Percentiles rank a stretch among this genome's conserved stretches.
Evolutionary conservation across 2,113 vertebrate species (phyloP).

Genomic region (Hemichromis elongatus): DNA sequence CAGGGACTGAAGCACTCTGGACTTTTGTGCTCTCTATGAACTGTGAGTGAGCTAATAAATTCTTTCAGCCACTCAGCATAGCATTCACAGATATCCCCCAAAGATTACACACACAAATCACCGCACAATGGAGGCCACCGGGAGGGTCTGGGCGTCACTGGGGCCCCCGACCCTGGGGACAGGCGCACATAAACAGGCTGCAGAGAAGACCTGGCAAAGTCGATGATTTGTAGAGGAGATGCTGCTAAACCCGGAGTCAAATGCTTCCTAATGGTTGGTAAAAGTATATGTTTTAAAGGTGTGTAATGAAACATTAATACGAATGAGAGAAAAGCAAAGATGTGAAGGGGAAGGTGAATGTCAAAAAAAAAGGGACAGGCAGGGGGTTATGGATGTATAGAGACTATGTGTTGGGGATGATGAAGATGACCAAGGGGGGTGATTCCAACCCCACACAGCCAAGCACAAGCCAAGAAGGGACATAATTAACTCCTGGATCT

Average conservation of each 20-base stretch:
- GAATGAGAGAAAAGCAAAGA: slow-evolving; percentile 48
- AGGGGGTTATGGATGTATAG: slow-evolving; percentile 27
- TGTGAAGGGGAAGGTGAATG: slow-evolving; percentile 53
- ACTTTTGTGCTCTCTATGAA: slow-evolving; percentile 90
- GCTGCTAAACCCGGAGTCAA: slow-evolving; percentile 78
- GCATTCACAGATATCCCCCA: slow-evolving; percentile 84
- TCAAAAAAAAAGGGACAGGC: slow-evolving; percentile 33
- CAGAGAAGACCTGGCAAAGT: slow-evolving; percentile 50
- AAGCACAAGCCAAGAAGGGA: slow-evolving; percentile 82
- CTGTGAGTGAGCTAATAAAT: slow-evolving; percentile 95
- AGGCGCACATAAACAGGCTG: slow-evolving; percentile 79
- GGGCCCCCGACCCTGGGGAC: slow-evolving; percentile 79
- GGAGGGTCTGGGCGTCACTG: slow-evolving; percentile 77
- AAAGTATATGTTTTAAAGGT: slow-evolving; percentile 77
- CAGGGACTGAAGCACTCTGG: slow-evolving; percentile 84
- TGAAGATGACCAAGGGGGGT: slow-evolving; percentile 57
- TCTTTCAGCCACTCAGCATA: slow-evolving; percentile 85
- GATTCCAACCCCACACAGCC: slow-evolving; percentile 70
- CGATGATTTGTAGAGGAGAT: slow-evolving; percentile 46
- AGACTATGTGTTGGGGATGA: slow-evolving; percentile 43
- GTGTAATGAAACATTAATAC: slow-evolving; percentile 50
- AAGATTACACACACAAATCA: slow-evolving; percentile 97
- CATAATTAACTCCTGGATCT: slow-evolving; percentile 97
- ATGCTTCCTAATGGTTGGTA: slow-evolving; percentile 91
- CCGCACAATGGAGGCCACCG: slow-evolving; percentile 82